Base-by-base conservation (phyloP, 2,888 invertebrate genomes). In the Vesta saturnalis region DNA sequence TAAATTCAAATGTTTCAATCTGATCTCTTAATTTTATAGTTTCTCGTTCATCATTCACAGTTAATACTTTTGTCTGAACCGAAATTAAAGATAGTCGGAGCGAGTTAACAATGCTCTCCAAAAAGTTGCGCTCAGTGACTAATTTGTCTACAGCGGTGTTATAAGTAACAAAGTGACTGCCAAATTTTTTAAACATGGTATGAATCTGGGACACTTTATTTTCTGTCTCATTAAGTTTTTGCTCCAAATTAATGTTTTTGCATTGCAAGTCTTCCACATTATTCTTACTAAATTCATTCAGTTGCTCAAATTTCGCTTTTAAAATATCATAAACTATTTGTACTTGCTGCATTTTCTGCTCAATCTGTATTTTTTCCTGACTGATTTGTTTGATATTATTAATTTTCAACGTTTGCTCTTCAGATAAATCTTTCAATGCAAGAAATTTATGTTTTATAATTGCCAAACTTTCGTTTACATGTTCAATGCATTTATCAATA, bases 271-370 rank as follows among this genome's bases (percentile, higher is more conserved):
- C 64, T 30, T 43, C 56, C 23, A 39, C 64, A 64, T 47, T 68
- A 60, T 16, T 21, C 43, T 60, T 54, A 16, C 22, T 54, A 35
- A 39, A 19, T 46, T 12, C 43, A 22, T 22, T 59, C n/a, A 8
- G 14, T 78, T 65, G 21, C 81, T 68, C 39, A 82, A 78, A 64
- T 80, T 79, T 47, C 15, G 47, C 47, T 16, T 16, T 47, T 5
- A 14, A 3, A 15, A 47, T 16, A 15, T 47, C 47, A 8, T 15
- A 8, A 1, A 15, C 15, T 1, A 16, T 47, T 47, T 47, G 47
- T 47, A 47, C 12, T n/a, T 47, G 2, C 8, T 47, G 10, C 10
- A 30, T 6, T 30, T 10, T 10, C 10, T 30, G 30, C 2, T 43
- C 47, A 16, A 8, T 16, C 2, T 15, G 1, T 15, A 47, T 15